Base-by-base conservation (phyloP, 2,797 vertebrate genomes). In the Bradypodion ventrale region DNA sequence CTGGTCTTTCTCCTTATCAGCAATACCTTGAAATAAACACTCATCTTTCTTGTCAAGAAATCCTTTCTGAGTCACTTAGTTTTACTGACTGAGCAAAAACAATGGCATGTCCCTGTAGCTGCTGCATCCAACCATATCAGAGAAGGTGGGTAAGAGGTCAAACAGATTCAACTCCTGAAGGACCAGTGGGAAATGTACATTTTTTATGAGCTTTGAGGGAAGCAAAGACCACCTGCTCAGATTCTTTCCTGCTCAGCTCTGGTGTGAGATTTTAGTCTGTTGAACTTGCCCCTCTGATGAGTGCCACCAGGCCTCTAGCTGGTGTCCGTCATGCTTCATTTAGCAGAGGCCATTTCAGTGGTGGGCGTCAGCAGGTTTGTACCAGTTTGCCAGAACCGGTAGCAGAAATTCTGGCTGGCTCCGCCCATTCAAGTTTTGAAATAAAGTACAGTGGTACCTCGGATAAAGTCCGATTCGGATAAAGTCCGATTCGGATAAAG, bases 121-220 rank as follows among this genome's bases (percentile, higher is more conserved):
- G n/a, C 70, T 75, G 69, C 49, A 46, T 76, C 63, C 40, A 19
- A 46, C n/a, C 49, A 9, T 44, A 75, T 80, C 42, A 68, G 37
- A 76, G 76, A 68, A 75, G 78, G 62, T 49, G 40, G 62, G 75
- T 44, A 85, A 85, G 74, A 85, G 63, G 78, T 81, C 72, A 81
- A n/a, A 81, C 40, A 70, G 62, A 69, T 81, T 40, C 66, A 5
- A 81, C 62, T 70, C 73, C n/a, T n/a, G 35, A 62, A 62, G 52
- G 4, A 68, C 78, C 56, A 25, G 35, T 32, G 73, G 12, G 65
- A 81, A 76, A 81, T 81, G 63, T 52, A 85, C 49, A 81, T 75
- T 68, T 25, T 49, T 49, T 23, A 5, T 42, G 63, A 81, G 40
- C 37, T 46, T 70, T 75, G 49, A 65, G 15, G 65, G 32, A 68